A percentile compares a stretch with the other conserved stretches of the same genome.
Evolutionary conservation across 2,797 vertebrate genomes (phyloP).

Genomic region (Sebastes itinus): DNA sequence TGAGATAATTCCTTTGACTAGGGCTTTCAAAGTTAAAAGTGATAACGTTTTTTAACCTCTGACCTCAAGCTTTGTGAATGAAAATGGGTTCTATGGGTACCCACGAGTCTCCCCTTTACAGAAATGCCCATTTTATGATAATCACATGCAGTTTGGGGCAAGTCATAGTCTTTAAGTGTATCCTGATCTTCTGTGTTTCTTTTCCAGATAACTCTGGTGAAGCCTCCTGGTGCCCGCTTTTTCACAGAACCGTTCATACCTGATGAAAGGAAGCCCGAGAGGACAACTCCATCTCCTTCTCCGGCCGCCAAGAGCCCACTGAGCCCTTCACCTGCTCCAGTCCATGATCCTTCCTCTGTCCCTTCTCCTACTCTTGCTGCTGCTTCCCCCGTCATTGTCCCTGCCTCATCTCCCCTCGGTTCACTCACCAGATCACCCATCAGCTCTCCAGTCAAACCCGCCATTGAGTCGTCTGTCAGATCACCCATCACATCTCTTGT

Average conservation of each 20-base stretch:
- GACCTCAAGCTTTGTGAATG: too few relatives aligned
- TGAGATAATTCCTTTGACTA: conserved; percentile 25
- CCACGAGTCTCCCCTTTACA: too few relatives aligned
- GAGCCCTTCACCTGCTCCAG: conserved; percentile 44
- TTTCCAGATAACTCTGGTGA: conserved; percentile 60
- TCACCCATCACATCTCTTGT: conserved; percentile 53
- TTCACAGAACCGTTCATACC: conserved; percentile 84
- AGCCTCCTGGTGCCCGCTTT: conserved; percentile 79
- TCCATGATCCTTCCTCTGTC: conserved; percentile 12
- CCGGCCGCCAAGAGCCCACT: conserved; percentile 61
- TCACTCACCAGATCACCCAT: conserved; percentile 42
- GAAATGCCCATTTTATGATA: too few relatives aligned
- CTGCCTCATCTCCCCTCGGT: conserved; percentile 2
- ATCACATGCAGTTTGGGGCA: too few relatives aligned
- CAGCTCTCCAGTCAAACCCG: conserved; percentile 28
- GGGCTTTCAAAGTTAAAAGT: too few relatives aligned
- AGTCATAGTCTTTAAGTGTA: too few relatives aligned
- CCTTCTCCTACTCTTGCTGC: conserved; percentile 40
- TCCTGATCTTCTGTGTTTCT: conserved; percentile 6
- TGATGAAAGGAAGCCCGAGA: conserved; percentile 56
- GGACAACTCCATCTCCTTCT: conserved; percentile 42
- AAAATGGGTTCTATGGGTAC: too few relatives aligned
- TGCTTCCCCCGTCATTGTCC: not conserved
- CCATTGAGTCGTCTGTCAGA: conserved; percentile 64
- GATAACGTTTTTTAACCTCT: too few relatives aligned